Base-by-base conservation (phyloP, 2,888 invertebrate species). In the Melanostoma scalare region DNA sequence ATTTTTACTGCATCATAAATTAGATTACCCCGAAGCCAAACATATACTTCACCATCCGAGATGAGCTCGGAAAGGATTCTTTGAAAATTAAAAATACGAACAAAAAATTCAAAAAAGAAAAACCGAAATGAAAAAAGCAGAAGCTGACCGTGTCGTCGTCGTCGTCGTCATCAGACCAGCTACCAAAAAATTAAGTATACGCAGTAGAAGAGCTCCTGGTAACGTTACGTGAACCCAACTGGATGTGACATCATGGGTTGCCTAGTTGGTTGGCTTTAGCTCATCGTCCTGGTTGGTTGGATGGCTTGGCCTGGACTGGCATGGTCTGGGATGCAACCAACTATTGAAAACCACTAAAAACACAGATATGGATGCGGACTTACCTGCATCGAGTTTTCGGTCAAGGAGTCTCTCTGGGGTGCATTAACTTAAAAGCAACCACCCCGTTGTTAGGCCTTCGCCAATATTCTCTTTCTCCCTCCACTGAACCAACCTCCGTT, bases 1-100 rank as follows among this genome's bases (percentile, higher is more conserved):
- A 88, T 89, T 89, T 84, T 89, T 89, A 89, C 89, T 89, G 89
- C 89, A 89, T 89, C 89, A 89, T 89, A 89, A 89, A 89, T 89
- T 89, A 89, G 89, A 89, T 89, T 89, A 89, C 89, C 89, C 88
- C 87, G 84, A 84, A 84, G 84, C 84, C 84, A 78, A 84, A 84
- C 60, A 84, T 71, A 53, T 30, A 78, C 58, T 61, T 42, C 69
- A 50, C 71, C 38, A 38, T 44, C 52, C 36, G 52, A 58, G 31
- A 31, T 63, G 48, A 10, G 33, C 67, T 61, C 58, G 44, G 40
- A 50, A 74, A 77, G 73, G 63, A 74, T 71, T 77, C 78, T 75
- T 84, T 84, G 71, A 68, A 68, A 55, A 55, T 40, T 52, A 71
- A 63, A 56, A 60, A 56, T 35, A 52, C 63, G 50, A 42, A 4